phyloP scores from a whole-genome alignment of 2,113 vertebrate species.

The Coptodon bakossiorum region DNA sequence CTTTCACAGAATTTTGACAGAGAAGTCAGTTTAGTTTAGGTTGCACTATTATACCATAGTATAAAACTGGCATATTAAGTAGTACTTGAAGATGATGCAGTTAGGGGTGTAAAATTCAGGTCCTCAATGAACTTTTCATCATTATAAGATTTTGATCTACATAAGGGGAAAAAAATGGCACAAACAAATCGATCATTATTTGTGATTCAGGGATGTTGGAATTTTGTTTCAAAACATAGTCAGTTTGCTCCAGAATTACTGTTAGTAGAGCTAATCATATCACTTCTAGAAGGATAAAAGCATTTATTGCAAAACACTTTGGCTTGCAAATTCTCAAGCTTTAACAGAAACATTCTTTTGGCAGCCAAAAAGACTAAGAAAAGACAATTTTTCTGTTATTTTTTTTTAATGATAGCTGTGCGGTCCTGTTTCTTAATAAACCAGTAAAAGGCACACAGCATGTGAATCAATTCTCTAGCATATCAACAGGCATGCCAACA shows the following conservation, averaged over 20 bases:
- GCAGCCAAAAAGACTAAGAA: not conserved
- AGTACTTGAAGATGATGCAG: not conserved
- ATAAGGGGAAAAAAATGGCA: not conserved
- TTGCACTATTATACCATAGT: not conserved
- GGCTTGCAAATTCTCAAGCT: not conserved
- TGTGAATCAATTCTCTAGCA: not conserved
- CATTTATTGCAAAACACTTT: not conserved
- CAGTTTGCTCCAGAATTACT: not conserved
- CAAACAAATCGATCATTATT: not conserved
- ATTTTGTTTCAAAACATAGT: not conserved
- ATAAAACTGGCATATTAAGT: not conserved
- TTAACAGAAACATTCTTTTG: not conserved
- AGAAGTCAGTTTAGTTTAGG: not conserved
- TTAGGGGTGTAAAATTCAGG: not conserved
- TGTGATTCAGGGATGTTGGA: not conserved
- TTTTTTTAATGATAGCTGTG: not conserved
- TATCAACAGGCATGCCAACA: not conserved
- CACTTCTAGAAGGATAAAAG: not conserved
- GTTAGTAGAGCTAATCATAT: not conserved
- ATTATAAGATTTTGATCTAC: not conserved
- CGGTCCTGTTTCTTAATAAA: not conserved
- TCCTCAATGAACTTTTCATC: not conserved
- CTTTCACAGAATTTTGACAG: not conserved
- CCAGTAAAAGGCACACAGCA: not conserved
- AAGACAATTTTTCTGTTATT: not conserved